Evolutionary conservation across 2,888 invertebrate genomes (phyloP), one percentile per base, ranked within the genome.

Genomic region (Taphrorychus bicolor): DNA sequence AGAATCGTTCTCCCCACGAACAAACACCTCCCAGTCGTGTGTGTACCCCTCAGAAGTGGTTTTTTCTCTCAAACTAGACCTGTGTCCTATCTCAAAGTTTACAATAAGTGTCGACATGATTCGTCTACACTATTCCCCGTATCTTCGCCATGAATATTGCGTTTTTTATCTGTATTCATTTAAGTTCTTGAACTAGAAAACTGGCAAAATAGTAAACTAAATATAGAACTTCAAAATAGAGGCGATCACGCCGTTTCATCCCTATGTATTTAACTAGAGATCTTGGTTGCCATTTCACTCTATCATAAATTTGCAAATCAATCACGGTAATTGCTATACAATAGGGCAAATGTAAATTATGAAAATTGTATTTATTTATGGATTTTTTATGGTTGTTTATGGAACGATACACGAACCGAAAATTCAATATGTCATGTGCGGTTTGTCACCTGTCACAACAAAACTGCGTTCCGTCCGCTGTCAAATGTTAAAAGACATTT

Each of bases 11-110:
- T 89, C 88, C 60, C 97, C 97, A 78, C 93, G 88, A 18, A 98
- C 94, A 84, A 92, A 97, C 59, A 98, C 91, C 82, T 94, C 94
- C 98, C 98, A 98, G 82, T 98, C 97, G 84, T 98, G 98, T 74
- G 97, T 98, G 81, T 94, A 97, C 52, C 95, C 97, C 81, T 95
- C 94, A 18, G 89, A 88, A 11, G 95, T 94, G 76, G 89, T 88
- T 80, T 93, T 92, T 59, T 89, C 88, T 77, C 93, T 89, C 74
- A 95, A 81, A 70, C 89, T 88, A 73, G 97, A 94, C 82, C 90
- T 89, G 83, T 98, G 97, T 73, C 97, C 97, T 81, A 97, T 91
- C 86, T 97, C 96, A 79, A 97, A 89, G 81, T 90, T 90, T 76
- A 96, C 92, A 80, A 89, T 89, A 73, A 92, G 87, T 77, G 88